Evolutionary conservation across 2,113 vertebrate genomes (phyloP), one percentile per base, ranked within the genome.

Genomic region (Tor tambroides): DNA sequence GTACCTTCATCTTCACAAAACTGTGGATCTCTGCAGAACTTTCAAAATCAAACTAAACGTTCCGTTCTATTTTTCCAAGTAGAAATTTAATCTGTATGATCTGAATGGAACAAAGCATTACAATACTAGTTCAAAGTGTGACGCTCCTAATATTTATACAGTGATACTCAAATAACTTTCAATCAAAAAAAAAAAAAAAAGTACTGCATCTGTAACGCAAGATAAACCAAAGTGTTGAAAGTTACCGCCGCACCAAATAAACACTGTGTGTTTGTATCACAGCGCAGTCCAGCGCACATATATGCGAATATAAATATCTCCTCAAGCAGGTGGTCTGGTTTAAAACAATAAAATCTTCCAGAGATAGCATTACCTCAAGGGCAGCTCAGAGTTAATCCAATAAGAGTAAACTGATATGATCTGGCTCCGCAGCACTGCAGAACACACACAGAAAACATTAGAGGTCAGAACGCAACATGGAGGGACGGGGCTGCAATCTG

Each of bases 341-440:
- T 80, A 85, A 84, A 89, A 84, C 81, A 76, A 81, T 83, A 65
- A 67, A 46, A 75, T 43, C 74, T 59, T 82, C 65, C 28, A 87
- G 54, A 61, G 54, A 83, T 80, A 28, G 15, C 67, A 79, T 89
- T 84, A 85, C 76, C 86, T 88, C 83, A 49, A 78, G 83, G 86
- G 61, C 79, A 84, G 83, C 88, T 85, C 74, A 49, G 41, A 85
- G 54, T 83, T 90, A 89, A 87, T 89, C 85, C 43, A 83, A 61
- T 21, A 88, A 80, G 81, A 28, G 79, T 56, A 46, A 61, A 14
- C 69, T 80, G 77, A 89, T 89, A 82, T 85, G 77, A 63, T 56
- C 15, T 82, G 74, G 77, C 72, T 87, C 69, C 10, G 49, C 76
- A 84, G 63, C 51, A 43, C 28, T 74, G 65, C 81, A 77, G 69